Conservation (phyloP, 2,797 vertebrate species). For the Manis crassicaudata region DNA sequence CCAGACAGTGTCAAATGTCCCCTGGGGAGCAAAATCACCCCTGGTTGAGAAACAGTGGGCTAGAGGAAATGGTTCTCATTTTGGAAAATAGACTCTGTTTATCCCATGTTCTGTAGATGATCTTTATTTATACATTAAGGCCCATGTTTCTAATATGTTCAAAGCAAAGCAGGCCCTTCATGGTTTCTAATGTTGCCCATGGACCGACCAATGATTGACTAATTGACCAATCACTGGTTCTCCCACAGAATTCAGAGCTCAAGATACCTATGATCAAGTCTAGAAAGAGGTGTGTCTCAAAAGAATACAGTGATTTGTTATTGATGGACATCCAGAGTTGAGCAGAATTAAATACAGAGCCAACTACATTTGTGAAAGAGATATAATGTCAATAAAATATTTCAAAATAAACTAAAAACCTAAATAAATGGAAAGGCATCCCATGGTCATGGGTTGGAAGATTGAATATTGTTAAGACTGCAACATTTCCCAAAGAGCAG, state of each 20-base stretch:
- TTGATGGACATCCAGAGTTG: not conserved
- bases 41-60: constrained; percentile 4
- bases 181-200: not conserved
- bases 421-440: not conserved
- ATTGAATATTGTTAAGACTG: not conserved
- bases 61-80: constrained; percentile 27
- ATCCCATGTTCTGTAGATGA: not conserved
- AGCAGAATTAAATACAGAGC: not conserved
- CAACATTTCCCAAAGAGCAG: not conserved
- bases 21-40: not conserved
- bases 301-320: not conserved
- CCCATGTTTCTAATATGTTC: constrained; percentile 1
- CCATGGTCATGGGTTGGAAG: not conserved
- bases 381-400: not conserved
- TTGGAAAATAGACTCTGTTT: not conserved
- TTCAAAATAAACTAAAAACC: constrained; percentile 9
- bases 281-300: not conserved
- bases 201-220: not conserved
- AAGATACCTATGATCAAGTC: not conserved
- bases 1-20: not conserved
- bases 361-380: constrained; percentile 14
- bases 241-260: constrained; percentile 25
- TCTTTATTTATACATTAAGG: not conserved
- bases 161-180: not conserved
- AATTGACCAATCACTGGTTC: not conserved